Percentiles rank a stretch among this genome's conserved stretches.
Conservation (phyloP, 2,888 invertebrate species). For the Heteromurus nitidus region DNA sequence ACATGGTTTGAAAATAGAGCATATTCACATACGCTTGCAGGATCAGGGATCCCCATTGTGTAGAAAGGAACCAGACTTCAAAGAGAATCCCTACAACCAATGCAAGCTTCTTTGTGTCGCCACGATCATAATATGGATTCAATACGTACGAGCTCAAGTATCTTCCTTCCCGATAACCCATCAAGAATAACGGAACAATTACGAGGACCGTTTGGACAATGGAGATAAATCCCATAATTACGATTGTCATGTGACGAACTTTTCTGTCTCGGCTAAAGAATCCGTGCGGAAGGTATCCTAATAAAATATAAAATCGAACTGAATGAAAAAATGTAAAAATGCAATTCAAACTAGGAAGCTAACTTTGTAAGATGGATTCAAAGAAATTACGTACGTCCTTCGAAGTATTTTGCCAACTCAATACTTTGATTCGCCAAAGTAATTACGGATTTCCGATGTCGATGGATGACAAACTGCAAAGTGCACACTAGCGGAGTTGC, state of each 20-base stretch:
- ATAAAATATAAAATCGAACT: background rate
- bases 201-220: background rate
- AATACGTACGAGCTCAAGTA: constrained; percentile 10
- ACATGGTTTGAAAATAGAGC: constrained; percentile 11
- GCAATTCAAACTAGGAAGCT: too few species aligned
- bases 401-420: background rate
- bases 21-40: constrained; percentile 19
- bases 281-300: background rate
- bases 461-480: background rate
- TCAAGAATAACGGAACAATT: background rate
- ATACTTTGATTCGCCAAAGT: background rate
- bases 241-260: background rate
- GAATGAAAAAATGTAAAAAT: background rate
- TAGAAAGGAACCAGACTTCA: background rate
- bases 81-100: background rate
- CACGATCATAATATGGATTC: background rate
- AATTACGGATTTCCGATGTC: background rate
- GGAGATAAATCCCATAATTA: background rate
- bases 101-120: background rate
- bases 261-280: background rate
- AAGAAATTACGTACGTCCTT: background rate
- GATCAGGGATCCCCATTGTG: constrained; percentile 1
- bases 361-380: background rate
- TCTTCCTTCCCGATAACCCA: background rate
- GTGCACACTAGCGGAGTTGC: constrained; percentile 4